Conservation (phyloP, 2,113 vertebrate genomes). For the Tetrax tetrax region DNA sequence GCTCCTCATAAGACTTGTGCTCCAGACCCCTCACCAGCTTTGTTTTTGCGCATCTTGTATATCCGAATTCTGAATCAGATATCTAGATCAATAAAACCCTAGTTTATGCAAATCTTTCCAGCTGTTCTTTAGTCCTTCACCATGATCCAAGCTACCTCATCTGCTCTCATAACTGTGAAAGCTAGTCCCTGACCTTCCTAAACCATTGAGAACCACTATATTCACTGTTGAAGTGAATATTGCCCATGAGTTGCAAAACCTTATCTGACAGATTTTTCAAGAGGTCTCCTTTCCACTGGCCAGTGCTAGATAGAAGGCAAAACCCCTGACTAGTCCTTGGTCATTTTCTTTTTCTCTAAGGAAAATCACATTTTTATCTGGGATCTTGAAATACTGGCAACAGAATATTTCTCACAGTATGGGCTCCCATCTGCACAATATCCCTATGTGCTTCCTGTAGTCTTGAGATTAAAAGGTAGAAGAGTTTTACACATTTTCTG, state of each 20-base stretch:
- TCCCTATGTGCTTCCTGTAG: background rate
- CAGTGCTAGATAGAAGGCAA: background rate
- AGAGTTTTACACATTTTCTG: background rate
- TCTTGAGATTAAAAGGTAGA: background rate
- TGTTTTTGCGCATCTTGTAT: background rate
- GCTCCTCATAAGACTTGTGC: too few relatives aligned
- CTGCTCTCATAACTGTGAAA: background rate
- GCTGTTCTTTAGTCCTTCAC: background rate
- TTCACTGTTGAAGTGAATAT: background rate
- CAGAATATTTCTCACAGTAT: background rate
- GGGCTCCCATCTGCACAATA: background rate
- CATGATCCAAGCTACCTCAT: background rate
- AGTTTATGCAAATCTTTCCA: background rate
- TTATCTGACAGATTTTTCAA: background rate
- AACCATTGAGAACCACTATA: background rate
- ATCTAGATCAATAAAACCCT: background rate
- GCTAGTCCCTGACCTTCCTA: background rate
- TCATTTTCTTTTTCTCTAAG: background rate
- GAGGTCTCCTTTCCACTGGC: background rate
- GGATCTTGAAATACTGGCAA: background rate
- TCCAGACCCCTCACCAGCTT: too few relatives aligned
- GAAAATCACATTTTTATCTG: background rate
- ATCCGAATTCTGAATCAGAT: background rate
- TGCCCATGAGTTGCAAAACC: background rate
- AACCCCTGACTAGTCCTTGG: background rate